These are phyloP conservation scores for Strix occidentalis DNA, from an alignment of 2,797 vertebrate species.

Conservation along the genomic window DNA sequence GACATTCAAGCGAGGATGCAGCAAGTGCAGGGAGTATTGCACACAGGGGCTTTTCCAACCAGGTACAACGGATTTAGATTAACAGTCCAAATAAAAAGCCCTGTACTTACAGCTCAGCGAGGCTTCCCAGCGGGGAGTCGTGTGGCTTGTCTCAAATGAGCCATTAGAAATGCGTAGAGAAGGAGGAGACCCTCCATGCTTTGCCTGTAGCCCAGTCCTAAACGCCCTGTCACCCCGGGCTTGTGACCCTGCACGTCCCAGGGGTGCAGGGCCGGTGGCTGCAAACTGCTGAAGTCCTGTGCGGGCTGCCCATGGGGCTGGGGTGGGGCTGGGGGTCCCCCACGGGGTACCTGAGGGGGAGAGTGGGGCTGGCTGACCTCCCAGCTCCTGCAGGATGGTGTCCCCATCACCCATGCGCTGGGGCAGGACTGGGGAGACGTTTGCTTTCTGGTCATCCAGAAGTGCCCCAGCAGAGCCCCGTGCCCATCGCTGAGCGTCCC, in stretches of 20 bases:
- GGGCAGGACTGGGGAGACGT: not conserved
- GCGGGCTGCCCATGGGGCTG: not conserved
- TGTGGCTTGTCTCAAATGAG: constrained; percentile 48
- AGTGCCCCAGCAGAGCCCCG: not conserved
- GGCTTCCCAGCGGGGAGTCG: constrained; percentile 26
- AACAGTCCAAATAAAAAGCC: constrained; percentile 31
- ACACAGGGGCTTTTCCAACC: constrained; percentile 32
- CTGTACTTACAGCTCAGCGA: constrained; percentile 57
- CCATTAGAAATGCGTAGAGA: not conserved
- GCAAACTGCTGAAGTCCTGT: not conserved
- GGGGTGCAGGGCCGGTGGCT: not conserved
- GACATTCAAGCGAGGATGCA: constrained; percentile 39
- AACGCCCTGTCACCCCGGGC: not conserved
- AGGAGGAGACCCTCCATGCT: not conserved
- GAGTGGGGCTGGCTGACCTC: not conserved
- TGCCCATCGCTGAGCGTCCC: not conserved
- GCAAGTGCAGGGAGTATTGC: constrained; percentile 20
- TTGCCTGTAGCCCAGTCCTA: not conserved
- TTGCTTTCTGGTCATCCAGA: not conserved
- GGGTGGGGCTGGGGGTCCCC: not conserved
- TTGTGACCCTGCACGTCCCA: not conserved
- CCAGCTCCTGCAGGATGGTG: not conserved
- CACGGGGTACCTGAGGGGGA: not conserved
- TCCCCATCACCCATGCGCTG: not conserved
- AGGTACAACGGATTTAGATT: constrained; percentile 38